These are phyloP conservation scores for Coluber constrictor DNA, from an alignment of 2,797 vertebrate genomes.

Conservation along the genomic window DNA sequence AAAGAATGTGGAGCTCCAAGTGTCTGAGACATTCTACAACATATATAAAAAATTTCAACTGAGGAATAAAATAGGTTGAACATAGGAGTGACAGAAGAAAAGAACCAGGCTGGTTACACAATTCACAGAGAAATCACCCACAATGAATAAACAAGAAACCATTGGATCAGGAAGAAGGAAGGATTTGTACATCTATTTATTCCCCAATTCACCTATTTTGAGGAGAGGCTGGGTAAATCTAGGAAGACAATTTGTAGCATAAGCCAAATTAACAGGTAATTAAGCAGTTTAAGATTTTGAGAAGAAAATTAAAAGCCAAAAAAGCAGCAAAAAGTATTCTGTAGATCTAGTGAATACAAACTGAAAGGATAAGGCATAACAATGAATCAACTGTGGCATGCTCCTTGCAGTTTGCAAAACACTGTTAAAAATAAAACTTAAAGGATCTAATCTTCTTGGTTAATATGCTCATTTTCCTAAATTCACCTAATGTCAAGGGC, in stretches of 20 bases:
- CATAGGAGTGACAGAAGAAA: conserved; percentile 13
- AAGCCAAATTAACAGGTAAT: neutral
- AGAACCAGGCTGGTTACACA: neutral
- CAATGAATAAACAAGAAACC: neutral
- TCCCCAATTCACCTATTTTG: neutral
- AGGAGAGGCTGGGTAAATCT: neutral
- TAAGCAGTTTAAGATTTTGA: neutral
- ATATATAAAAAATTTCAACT: conserved; percentile 38
- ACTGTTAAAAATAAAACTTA: neutral
- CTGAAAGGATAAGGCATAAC: neutral
- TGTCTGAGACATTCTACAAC: conserved; percentile 51
- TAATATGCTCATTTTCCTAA: neutral
- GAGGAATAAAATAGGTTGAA: neutral
- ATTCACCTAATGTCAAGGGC: neutral
- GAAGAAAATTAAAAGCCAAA: neutral
- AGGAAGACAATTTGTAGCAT: neutral
- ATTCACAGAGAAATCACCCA: neutral
- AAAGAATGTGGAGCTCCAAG: conserved; percentile 46
- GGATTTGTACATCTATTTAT: neutral
- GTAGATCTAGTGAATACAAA: neutral
- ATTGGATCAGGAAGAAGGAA: too few species aligned
- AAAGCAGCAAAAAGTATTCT: neutral
- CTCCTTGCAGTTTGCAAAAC: neutral
- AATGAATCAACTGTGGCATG: neutral
- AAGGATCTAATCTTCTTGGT: neutral